Base-by-base conservation (phyloP, 2,797 vertebrate genomes). In the Salarias fasciatus region DNA sequence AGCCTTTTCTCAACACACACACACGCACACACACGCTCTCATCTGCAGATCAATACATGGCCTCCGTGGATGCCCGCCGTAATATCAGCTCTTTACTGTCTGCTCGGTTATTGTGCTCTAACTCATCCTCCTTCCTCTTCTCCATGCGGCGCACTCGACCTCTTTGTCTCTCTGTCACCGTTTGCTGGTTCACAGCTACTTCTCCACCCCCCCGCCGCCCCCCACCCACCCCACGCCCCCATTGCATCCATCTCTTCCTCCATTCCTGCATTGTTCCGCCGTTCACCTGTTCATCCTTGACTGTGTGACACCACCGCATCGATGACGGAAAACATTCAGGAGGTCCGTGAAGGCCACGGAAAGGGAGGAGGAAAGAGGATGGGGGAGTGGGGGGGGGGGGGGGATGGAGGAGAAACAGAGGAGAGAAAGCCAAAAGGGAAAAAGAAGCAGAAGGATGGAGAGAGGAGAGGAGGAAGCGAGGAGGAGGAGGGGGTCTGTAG, bases 41-140 rank as follows among this genome's bases (percentile, higher is more conserved):
- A 72, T 55, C 59, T 53, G 36, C 54, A 63, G 88, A 92, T 92
- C 90, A 82, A 92, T 92, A 90, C 86, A 61, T 77, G 85, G 88
- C 86, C 89, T 91, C 88, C 77, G 72, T 88, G 86, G 89, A 88
- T 85, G 84, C 69, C 79, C 77, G 84, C 79, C 88, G 89, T 89
- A 92, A 92, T 92, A 90, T 91, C 85, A 87, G 81, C 82, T 89
- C 82, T 90, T 92, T 90, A 91, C 88, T 88, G 89, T 88, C 86
- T 63, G 79, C 79, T 69, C 76, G 69, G 78, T 91, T 90, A 91
- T 92, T 92, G 91, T 91, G 88, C 88, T 88, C 84, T 89, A 92
- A 91, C 88, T 91, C 91, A 92, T 88, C 85, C 86, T 73, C 83
- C 80, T 75, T 83, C 61, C 81, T 65, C 71, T 72, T 83, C 79